Evolutionary conservation across 2,888 invertebrate genomes (phyloP).

Genomic region (Xestia xanthographa): DNA sequence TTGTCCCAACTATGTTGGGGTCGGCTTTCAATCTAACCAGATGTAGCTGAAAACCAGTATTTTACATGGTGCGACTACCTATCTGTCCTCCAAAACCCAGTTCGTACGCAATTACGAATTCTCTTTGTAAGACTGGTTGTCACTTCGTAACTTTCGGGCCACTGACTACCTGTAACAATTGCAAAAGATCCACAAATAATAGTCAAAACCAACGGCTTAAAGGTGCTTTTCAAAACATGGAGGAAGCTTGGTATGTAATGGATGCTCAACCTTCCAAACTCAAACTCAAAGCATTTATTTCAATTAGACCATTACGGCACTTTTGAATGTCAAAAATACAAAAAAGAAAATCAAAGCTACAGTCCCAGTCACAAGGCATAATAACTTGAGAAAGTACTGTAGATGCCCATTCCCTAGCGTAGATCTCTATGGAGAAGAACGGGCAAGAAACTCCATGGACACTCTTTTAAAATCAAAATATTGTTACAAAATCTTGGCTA

Average conservation of each 20-base stretch:
- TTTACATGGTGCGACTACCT: not conserved
- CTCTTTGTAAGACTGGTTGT: not conserved
- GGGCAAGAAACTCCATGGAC: too few species aligned
- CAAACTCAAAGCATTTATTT: too few species aligned
- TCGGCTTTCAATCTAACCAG: not conserved
- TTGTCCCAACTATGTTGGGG: not conserved
- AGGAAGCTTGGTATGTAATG: not conserved
- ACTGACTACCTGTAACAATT: not conserved
- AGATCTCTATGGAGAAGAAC: too few species aligned
- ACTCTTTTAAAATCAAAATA: too few species aligned
- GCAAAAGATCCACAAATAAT: not conserved
- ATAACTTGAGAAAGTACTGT: too few species aligned
- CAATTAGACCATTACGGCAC: too few species aligned
- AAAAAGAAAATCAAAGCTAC: too few species aligned
- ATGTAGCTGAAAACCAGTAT: not conserved
- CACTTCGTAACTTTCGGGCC: not conserved
- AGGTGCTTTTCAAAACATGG: not conserved
- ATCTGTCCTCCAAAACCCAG: not conserved
- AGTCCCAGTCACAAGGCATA: too few species aligned
- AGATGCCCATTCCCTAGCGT: too few species aligned
- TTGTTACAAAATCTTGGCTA: too few species aligned
- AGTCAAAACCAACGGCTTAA: not conserved
- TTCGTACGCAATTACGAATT: not conserved
- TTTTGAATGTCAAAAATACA: too few species aligned
- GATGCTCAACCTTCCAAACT: not conserved